phyloP scores from a whole-genome alignment of 2,797 vertebrate genomes.

The Cuculus canorus region DNA sequence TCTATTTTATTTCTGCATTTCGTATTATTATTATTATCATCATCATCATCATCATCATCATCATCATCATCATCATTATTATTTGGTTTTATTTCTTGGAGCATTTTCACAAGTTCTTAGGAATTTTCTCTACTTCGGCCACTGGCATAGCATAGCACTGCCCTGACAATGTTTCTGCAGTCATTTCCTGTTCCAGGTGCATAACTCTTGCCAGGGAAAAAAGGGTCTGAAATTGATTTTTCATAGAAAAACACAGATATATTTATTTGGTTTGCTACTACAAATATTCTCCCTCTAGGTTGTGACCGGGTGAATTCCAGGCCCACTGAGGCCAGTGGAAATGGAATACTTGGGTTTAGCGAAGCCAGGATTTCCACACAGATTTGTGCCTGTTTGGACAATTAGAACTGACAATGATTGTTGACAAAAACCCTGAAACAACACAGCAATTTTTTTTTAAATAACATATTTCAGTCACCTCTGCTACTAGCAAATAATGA shows the following conservation, averaged over 20 bases:
- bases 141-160: not conserved
- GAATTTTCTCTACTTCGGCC: conserved; percentile 4
- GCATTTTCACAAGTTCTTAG: not conserved
- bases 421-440: not conserved
- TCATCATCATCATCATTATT: too few relatives aligned
- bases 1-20: conserved; percentile 37
- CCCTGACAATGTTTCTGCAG: conserved; percentile 40
- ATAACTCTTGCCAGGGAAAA: conserved; percentile 39
- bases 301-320: conserved; percentile 58
- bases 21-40: too few relatives aligned
- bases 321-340: conserved; percentile 9
- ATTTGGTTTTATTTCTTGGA: conserved; percentile 48
- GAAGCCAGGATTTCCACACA: conserved; percentile 45
- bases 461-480: not conserved
- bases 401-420: conserved; percentile 39
- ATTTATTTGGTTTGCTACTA: conserved; percentile 64
- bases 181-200: conserved; percentile 46
- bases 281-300: conserved; percentile 56
- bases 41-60: too few relatives aligned
- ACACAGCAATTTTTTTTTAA: not conserved
- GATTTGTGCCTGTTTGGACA: not conserved
- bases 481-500: not conserved
- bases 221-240: conserved; percentile 40
- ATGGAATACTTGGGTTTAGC: not conserved
- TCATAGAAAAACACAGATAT: conserved; percentile 46